Percentiles rank a stretch among this genome's conserved stretches.
phyloP scores from a whole-genome alignment of 2,888 invertebrate genomes.

The Lingula anatina region DNA sequence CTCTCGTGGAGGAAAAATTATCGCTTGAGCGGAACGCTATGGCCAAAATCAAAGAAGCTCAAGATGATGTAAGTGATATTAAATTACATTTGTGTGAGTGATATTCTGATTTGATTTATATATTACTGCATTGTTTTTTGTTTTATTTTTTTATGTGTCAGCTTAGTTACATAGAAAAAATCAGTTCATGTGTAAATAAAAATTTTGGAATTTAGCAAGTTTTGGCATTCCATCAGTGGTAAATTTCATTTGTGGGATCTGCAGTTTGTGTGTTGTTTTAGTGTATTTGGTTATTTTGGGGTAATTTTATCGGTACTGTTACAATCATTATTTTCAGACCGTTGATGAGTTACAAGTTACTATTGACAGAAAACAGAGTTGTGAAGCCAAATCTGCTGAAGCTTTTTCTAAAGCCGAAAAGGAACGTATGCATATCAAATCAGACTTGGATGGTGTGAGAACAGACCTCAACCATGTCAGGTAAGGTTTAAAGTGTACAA shows the following conservation, averaged over 20 bases:
- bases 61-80: conserved; percentile 42
- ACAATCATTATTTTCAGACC: conserved; percentile 38
- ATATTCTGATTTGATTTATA: too few species aligned
- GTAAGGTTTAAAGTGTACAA: too few species aligned
- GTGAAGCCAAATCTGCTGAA: conserved; percentile 39
- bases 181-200: neutral
- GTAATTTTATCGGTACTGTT: too few species aligned
- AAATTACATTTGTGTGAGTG: too few species aligned
- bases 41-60: conserved; percentile 44
- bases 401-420: conserved; percentile 38
- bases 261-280: too few species aligned
- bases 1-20: conserved; percentile 47
- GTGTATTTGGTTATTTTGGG: too few species aligned
- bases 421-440: conserved; percentile 39
- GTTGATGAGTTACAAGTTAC: conserved; percentile 40
- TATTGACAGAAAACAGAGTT: conserved; percentile 32
- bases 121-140: too few species aligned
- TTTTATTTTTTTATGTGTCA: neutral
- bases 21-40: conserved; percentile 45
- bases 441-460: conserved; percentile 37
- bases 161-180: neutral
- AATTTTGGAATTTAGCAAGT: neutral
- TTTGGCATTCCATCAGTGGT: too few species aligned
- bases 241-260: too few species aligned
- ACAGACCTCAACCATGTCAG: conserved; percentile 33